Conservation (phyloP, 2,888 invertebrate species). For the Ophion obscuratus region DNA sequence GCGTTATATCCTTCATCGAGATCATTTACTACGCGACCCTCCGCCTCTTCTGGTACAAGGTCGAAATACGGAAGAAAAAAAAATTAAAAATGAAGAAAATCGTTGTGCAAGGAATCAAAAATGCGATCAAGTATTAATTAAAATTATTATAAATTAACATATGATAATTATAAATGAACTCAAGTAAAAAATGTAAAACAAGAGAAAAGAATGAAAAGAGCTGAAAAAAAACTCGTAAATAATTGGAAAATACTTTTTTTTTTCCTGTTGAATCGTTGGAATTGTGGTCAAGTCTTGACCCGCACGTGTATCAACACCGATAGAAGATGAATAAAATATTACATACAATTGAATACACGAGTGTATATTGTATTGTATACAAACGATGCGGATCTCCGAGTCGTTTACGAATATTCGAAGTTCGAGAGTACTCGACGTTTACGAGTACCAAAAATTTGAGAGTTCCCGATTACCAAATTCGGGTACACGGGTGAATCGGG, state of each 20-base stretch:
- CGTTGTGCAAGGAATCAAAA: not conserved
- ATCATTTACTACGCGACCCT: constrained; percentile 90
- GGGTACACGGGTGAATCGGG: too few species aligned
- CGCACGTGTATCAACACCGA: constrained; percentile 71
- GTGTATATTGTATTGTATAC: constrained; percentile 25
- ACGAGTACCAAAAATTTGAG: too few species aligned
- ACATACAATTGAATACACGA: constrained; percentile 76
- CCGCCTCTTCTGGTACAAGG: constrained; percentile 86
- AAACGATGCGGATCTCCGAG: constrained; percentile 33
- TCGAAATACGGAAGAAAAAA: constrained; percentile 46
- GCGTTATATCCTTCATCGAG: constrained; percentile 91
- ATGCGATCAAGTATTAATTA: constrained; percentile 7
- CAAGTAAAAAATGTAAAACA: not conserved
- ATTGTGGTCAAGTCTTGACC: constrained; percentile 44
- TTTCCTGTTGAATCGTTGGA: constrained; percentile 42
- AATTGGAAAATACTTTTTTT: constrained; percentile 74
- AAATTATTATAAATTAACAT: not conserved
- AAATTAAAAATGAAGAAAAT: constrained; percentile 32
- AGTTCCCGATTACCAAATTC: too few species aligned
- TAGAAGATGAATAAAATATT: constrained; percentile 75
- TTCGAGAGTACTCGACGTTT: too few species aligned
- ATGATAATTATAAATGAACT: not conserved
- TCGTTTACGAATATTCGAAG: too few species aligned
- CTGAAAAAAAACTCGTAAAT: constrained; percentile 28
- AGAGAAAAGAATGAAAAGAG: not conserved